Base-by-base conservation (phyloP, 2,888 invertebrate species). In the Nymphalis c-album region DNA sequence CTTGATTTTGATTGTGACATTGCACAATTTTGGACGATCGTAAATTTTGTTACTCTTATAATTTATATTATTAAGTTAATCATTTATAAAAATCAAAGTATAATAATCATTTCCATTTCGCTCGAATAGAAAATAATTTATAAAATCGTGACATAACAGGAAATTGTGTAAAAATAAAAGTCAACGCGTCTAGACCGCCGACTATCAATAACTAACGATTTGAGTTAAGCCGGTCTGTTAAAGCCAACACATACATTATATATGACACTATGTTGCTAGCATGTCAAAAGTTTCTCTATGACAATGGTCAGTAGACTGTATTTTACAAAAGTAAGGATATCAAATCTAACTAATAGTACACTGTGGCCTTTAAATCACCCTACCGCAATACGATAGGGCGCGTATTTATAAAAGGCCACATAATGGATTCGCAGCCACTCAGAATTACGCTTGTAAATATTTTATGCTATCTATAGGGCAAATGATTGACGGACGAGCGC, bases 391-490 rank as follows among this genome's bases (percentile, higher is more conserved):
- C 74, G 78, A 78, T 77, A 77, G 78, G 74, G 74, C 70, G 71
- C 72, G 69, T 76, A 74, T 79, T 79, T 78, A 76, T 77, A 85
- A 85, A 89, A 85, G 80, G 77, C 81, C 82, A 80, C 80, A 83
- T 90, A 91, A 91, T 91, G 87, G 87, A 86, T 85, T 85, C 80
- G 86, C 80, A 86, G 85, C 83, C 86, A 84, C 84, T 83, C 81
- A 79, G 87, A 85, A 91, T 90, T 88, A 86, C 81, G 82, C 85
- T 85, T 85, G 88, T 91, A 85, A 91, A 92, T 92, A 91, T 88
- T 91, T 91, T 87, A 91, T 91, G 83, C 74, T 80, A 78, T 81
- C 83, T 81, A 85, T 85, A 85, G 80, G 80, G 78, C 73, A 77
- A 80, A 79, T 91, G 91, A 92, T 88, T 91, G 91, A 91, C 91